phyloP scores from a whole-genome alignment of 2,797 vertebrate genomes.

The Argyrosomus regius region DNA sequence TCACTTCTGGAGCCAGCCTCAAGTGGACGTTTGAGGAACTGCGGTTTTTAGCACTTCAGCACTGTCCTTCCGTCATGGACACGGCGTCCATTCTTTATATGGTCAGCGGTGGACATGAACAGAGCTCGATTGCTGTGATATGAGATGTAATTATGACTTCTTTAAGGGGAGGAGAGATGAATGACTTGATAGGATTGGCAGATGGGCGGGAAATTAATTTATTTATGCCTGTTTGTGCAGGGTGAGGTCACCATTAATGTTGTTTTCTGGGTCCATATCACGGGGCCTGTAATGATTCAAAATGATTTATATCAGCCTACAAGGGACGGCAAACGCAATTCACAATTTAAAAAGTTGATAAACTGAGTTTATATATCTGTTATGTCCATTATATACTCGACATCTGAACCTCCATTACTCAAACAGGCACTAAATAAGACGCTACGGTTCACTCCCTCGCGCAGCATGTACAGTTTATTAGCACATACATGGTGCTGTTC shows the following conservation, averaged over 20 bases:
- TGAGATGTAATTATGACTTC: background rate
- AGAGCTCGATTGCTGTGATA: too few relatives aligned
- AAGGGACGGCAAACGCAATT: background rate
- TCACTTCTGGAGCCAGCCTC: too few relatives aligned
- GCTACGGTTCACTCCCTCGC: too few relatives aligned
- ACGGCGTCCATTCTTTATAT: too few relatives aligned
- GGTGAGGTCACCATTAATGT: background rate
- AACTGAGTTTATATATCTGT: background rate
- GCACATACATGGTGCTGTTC: constrained; percentile 1
- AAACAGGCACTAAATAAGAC: background rate
- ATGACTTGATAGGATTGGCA: background rate
- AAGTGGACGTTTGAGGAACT: too few relatives aligned
- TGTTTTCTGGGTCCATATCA: background rate
- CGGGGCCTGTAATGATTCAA: background rate
- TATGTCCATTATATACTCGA: background rate
- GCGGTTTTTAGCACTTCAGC: too few relatives aligned
- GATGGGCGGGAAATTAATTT: background rate
- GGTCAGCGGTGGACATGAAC: too few relatives aligned
- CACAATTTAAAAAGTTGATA: background rate
- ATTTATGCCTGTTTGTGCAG: background rate
- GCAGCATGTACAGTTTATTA: background rate
- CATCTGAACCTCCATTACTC: background rate
- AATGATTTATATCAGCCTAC: background rate
- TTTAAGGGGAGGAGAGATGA: background rate
- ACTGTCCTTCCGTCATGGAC: too few relatives aligned